Evolutionary conservation across 2,797 vertebrate species (phyloP).

Genomic region (Sphaeramia orbicularis): DNA sequence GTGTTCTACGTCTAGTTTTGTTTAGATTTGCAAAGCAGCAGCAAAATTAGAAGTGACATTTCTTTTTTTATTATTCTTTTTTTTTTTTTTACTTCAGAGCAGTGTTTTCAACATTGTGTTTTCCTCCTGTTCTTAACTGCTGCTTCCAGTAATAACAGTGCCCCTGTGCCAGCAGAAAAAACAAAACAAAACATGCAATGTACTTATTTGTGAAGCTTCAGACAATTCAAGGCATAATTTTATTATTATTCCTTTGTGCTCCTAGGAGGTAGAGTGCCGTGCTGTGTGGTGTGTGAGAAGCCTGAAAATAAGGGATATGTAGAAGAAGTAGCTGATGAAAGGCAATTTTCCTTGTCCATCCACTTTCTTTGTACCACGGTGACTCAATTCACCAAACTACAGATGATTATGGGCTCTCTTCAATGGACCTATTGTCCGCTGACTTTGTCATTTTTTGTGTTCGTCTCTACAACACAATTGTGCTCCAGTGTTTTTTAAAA

Average conservation of each 20-base stretch:
- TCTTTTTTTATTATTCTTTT: too few species aligned
- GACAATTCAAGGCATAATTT: conserved; percentile 21
- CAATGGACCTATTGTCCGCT: not conserved
- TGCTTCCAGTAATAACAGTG: conserved; percentile 1
- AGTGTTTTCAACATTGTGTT: conserved; percentile 10
- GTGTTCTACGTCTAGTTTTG: conserved; percentile 7
- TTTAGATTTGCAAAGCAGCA: conserved; percentile 28
- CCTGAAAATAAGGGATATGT: not conserved
- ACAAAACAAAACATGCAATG: not conserved
- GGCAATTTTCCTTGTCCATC: conserved; percentile 5
- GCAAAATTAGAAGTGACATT: conserved; percentile 2
- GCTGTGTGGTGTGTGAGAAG: not conserved
- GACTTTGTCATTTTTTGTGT: conserved; percentile 25
- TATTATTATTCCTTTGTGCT: conserved; percentile 16
- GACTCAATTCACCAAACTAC: conserved; percentile 16
- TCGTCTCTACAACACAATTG: conserved; percentile 23
- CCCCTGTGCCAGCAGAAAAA: not conserved
- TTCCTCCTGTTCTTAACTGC: not conserved
- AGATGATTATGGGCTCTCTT: conserved; percentile 13
- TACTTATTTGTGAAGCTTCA: conserved; percentile 16
- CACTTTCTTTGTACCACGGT: conserved; percentile 28
- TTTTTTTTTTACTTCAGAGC: not conserved
- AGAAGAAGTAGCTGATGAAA: not conserved
- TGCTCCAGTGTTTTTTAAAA: conserved; percentile 21
- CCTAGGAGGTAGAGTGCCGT: conserved; percentile 11